Evolutionary conservation across 1,140 invertebrate species (phyloP).

Genomic region (Glossosoma conforme): DNA sequence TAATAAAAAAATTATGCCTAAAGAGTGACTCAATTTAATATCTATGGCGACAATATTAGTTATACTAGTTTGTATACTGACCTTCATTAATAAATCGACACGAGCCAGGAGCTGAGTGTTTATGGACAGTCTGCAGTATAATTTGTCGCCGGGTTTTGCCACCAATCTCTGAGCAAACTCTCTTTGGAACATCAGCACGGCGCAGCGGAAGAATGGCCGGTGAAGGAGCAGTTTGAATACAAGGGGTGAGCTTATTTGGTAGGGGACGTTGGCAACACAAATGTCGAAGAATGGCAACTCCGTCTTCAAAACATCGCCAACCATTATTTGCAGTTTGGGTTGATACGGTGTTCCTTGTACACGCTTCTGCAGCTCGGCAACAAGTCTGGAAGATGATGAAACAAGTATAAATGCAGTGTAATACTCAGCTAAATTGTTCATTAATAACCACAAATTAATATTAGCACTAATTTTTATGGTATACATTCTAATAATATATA

Average conservation of each 20-base stretch:
- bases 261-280: slow-evolving; percentile 99
- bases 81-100: slow-evolving; percentile 97
- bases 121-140: slow-evolving; percentile 94
- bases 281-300: slow-evolving; percentile 97
- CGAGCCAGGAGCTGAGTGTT: slow-evolving; percentile 94
- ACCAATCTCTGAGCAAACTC: slow-evolving; percentile 97
- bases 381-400: slow-evolving; percentile 60
- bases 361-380: slow-evolving; percentile 96
- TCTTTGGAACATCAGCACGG: slow-evolving; percentile 97
- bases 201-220: slow-evolving; percentile 82
- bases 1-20: too few relatives aligned
- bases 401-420: too few relatives aligned
- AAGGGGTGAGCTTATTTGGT: slow-evolving; percentile 98
- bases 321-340: slow-evolving; percentile 86
- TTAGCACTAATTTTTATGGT: background rate
- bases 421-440: too few relatives aligned
- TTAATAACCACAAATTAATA: too few relatives aligned
- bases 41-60: too few relatives aligned
- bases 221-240: slow-evolving; percentile 97
- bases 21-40: too few relatives aligned
- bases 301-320: slow-evolving; percentile 93
- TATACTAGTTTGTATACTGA: too few relatives aligned
- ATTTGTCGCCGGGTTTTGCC: slow-evolving; percentile 95
- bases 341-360: slow-evolving; percentile 85
- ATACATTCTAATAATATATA: too few relatives aligned